phyloP scores from a whole-genome alignment of 2,113 vertebrate genomes.

The Gymnobelideus leadbeateri region DNA sequence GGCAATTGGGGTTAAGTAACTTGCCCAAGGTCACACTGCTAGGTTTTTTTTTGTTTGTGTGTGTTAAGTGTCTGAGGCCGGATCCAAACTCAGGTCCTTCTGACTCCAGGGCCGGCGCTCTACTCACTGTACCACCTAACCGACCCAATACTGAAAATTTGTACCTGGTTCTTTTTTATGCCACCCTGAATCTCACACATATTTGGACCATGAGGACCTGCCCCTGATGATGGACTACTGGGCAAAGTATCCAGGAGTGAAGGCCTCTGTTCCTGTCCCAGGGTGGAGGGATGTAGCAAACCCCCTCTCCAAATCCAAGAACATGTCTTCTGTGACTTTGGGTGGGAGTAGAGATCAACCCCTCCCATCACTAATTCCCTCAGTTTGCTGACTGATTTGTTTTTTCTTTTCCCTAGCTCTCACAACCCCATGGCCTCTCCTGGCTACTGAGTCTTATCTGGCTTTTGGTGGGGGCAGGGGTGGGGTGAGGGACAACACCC shows the following conservation, averaged over 20 bases:
- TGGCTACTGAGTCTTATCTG: conserved; percentile 67
- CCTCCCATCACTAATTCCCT: not conserved
- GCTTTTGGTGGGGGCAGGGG: not conserved
- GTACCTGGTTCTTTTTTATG: not conserved
- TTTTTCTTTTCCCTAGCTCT: conserved; percentile 52
- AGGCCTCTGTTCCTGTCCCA: not conserved
- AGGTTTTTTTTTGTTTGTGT: too few relatives aligned
- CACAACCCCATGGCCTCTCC: conserved; percentile 72
- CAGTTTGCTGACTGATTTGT: conserved; percentile 42
- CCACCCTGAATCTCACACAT: not conserved
- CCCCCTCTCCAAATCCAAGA: not conserved
- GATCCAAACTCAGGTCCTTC: too few relatives aligned
- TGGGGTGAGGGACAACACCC: not conserved
- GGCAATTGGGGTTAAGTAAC: too few relatives aligned
- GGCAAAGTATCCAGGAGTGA: not conserved
- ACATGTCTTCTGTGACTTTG: not conserved
- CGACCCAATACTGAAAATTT: not conserved
- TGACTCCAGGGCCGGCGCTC: too few relatives aligned
- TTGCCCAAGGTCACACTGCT: too few relatives aligned
- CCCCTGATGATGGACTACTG: not conserved
- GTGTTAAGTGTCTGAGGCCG: too few relatives aligned
- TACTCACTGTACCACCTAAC: too few relatives aligned
- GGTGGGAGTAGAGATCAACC: not conserved
- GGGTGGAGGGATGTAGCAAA: not conserved
- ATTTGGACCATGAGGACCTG: not conserved